Percentiles rank a stretch among this genome's conserved stretches.
phyloP scores from a whole-genome alignment of 2,888 invertebrate species.

The Orthosia incerta region DNA sequence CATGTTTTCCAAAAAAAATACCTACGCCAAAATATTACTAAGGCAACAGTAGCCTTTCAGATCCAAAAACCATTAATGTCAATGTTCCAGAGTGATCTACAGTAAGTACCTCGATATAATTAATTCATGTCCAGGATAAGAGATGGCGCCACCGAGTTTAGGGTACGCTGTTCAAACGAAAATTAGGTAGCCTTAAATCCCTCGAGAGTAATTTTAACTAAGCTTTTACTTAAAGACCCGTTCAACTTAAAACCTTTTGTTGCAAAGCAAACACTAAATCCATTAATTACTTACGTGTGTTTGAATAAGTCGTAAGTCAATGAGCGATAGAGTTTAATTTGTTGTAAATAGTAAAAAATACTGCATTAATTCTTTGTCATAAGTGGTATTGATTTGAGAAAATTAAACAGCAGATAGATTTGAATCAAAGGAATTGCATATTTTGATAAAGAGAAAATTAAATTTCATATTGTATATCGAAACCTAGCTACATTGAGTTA shows the following conservation, averaged over 20 bases:
- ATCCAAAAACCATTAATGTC: slow-evolving; percentile 6
- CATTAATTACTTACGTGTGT: slow-evolving; percentile 46
- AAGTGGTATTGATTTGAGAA: too few species aligned
- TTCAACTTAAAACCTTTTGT: slow-evolving; percentile 47
- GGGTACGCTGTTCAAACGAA: slow-evolving; percentile 49
- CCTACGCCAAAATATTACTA: not conserved
- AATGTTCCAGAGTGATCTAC: slow-evolving; percentile 40
- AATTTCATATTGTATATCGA: too few species aligned
- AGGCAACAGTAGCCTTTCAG: not conserved
- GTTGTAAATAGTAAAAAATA: not conserved
- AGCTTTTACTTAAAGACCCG: slow-evolving; percentile 53
- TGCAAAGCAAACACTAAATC: slow-evolving; percentile 53
- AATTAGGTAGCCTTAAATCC: slow-evolving; percentile 63
- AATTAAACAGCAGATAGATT: too few species aligned
- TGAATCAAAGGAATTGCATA: too few species aligned
- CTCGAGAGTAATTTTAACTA: slow-evolving; percentile 57
- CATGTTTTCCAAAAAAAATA: not conserved
- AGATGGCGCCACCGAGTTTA: slow-evolving; percentile 52
- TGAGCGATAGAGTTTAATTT: not conserved
- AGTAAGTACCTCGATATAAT: slow-evolving; percentile 16
- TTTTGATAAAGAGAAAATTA: too few species aligned
- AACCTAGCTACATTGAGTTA: too few species aligned
- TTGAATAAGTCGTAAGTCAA: slow-evolving; percentile 37
- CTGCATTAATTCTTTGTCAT: not conserved
- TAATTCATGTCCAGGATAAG: slow-evolving; percentile 53